Base-by-base conservation (phyloP, 2,797 vertebrate genomes). In the Mastacembelus armatus region DNA sequence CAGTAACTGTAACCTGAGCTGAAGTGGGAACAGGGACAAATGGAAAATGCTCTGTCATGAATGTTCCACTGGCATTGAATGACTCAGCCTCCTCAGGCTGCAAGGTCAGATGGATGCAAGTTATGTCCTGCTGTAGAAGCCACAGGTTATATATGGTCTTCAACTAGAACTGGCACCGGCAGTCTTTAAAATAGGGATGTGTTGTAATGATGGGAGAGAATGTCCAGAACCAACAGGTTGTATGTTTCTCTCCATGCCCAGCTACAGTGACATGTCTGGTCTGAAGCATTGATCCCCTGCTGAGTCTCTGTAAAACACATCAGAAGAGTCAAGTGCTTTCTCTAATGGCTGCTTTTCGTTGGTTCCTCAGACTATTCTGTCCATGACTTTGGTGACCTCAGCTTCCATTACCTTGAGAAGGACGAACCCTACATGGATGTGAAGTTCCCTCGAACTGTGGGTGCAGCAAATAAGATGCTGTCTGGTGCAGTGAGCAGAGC, bases 361-460 rank as follows among this genome's bases (percentile, higher is more conserved):
- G 1, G 2, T 19, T 21, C 19, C 57, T 47, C 77, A 99, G 98
- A 98, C 59, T 98, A 94, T 71, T 91, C 91, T 5, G 91, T 99
- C 47, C 95, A 96, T 0, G 98, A 99, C 88, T 95, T 96, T 1
- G 98, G 98, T 60, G 97, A 99, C 85, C 74, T 99, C 79, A 95
- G 40, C 85, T 99, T 99, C 91, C 93, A 93, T 59, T 91, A 94
- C 58, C 91, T 94, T 38, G 94, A 96, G 79, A 94, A 95, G 0
- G 98, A 99, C 14, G 95, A 96, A 3, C 88, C 95, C 39, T 97
- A 95, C 89, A 97, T 98, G 91, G 80, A 91, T 1, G 78, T 99
- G 9, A 91, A 92, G 10, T 95, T 93, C 24, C 98, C 98, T 0
- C 96, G 96, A n/a, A 96, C 93, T 0, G 97, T 99, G 57, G 98